Evolutionary conservation across 2,113 vertebrate genomes (phyloP), one percentile per base, ranked within the genome.

Genomic region (Peromyscus maniculatus): DNA sequence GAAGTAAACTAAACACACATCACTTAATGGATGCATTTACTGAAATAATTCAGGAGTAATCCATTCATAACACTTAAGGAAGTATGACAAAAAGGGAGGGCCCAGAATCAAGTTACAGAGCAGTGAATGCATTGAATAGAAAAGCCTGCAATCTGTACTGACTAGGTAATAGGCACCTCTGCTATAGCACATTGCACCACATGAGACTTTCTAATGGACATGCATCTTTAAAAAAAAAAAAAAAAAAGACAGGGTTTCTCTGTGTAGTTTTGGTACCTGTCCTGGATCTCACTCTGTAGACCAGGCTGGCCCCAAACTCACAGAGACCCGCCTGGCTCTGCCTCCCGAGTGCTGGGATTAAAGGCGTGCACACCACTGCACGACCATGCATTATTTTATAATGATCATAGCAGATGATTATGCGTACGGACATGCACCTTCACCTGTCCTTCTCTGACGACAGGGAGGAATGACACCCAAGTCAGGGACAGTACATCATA

Each of bases 31-130:
- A 79, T 52, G 79, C 52, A 66, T 36, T 91, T 82, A 87, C 28
- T 64, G 39, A 97, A 96, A 77, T 43, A 33, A 86, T 55, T 43
- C 52, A 74, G 62, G 36, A 96, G 46, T 92, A 92, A 95, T 17
- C 80, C 77, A 69, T 15, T 49, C 26, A 75, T 15, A 13, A 64
- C 67, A 62, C 12, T 16, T 28, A 86, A 1, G 2, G 75, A 88
- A 87, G 43, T 71, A 92, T 21, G 57, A 88, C 64, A 91, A 77
- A 7, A 86, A 96, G 49, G 69, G 28, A 92, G 55, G 43, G 26
- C 52, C 57, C 3, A 22, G 89, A 92, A 86, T 36, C 66, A 89
- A 91, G 84, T 64, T 74, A 55, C 22, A 91, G 62, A 74, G 22
- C 66, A 96, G 21, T 31, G 7, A 64, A 13, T 28, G 55, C 3